A percentile compares a stretch with the other conserved stretches of the same genome.
Evolutionary conservation across 2,888 invertebrate genomes (phyloP).

Genomic region (Drosophila vallismaia): DNA sequence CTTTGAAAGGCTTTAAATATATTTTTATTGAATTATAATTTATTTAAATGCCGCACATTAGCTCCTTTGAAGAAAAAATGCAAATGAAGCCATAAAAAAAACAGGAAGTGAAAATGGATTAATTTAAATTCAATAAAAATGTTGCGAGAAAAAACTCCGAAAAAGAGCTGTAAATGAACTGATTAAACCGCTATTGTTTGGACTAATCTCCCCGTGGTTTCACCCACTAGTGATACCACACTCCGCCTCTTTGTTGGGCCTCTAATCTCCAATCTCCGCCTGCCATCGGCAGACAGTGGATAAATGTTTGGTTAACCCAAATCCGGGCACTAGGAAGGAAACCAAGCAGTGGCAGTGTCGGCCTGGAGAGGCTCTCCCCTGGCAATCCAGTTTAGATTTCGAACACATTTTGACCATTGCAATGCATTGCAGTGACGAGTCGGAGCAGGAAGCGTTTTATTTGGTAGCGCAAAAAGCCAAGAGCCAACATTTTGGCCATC

Average conservation of each 20-base stretch:
- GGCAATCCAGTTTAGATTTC: constrained; percentile 73
- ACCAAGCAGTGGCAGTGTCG: constrained; percentile 29
- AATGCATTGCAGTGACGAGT: constrained; percentile 8
- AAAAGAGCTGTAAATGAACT: constrained; percentile 12
- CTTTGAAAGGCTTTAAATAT: not conserved
- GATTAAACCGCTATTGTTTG: constrained; percentile 29
- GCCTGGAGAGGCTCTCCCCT: constrained; percentile 31
- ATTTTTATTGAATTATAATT: not conserved
- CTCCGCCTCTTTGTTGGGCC: not conserved
- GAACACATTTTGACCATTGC: constrained; percentile 59
- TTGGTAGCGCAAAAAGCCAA: constrained; percentile 18
- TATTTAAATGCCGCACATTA: not conserved
- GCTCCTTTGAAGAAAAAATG: not conserved
- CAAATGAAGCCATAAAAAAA: not conserved
- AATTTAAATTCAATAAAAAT: constrained; percentile 4
- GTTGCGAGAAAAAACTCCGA: not conserved
- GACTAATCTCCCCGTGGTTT: constrained; percentile 7
- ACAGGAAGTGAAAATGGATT: constrained; percentile 2
- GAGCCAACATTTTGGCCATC: constrained; percentile 48
- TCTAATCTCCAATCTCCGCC: not conserved
- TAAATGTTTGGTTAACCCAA: constrained; percentile 73
- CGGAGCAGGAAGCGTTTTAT: constrained; percentile 70
- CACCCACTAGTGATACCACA: too few relatives aligned
- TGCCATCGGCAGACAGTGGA: constrained; percentile 30
- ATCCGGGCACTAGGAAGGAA: constrained; percentile 73